Base-by-base conservation (phyloP, 2,113 vertebrate species). In the Myiozetetes cayanensis region DNA sequence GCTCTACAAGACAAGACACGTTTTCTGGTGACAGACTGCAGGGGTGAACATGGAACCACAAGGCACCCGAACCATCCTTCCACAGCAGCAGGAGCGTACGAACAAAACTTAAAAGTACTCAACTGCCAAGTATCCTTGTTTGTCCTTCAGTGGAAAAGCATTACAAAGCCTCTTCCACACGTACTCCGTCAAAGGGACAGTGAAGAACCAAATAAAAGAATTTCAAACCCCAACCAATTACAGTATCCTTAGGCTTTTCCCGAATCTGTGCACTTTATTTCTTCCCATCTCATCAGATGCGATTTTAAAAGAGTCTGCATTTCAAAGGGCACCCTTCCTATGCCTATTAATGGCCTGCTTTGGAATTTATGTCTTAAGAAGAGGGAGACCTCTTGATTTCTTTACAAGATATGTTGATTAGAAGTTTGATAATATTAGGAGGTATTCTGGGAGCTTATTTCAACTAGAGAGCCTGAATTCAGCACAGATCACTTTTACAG, bases 131-230 rank as follows among this genome's bases (percentile, higher is more conserved):
- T 94, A 92, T 90, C 97, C 97, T 97, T 98, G 95, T 81, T 96
- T 97, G 97, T 97, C 97, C 97, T 98, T 98, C 97, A 97, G 82
- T 50, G 89, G 71, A 96, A 95, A 85, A 91, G 89, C 87, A 91
- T 97, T 94, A 97, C 93, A 98, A 97, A 98, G 97, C 90, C 96
- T 96, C 96, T 97, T 96, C 94, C 95, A 74, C 85, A 21, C 2
- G 12, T 74, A 92, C 89, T 95, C 97, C 95, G 93, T 97, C 96
- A 98, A 97, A 98, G 89, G 83, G 92, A 92, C 75, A 94, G 92
- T 33, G 87, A 97, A 92, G 75, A 96, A 95, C 73, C 83, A 96
- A 98, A 97, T 90, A 95, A 97, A 95, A 93, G 92, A 93, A 89
- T 90, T 87, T 95, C 96, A 96, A 97, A 95, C 86, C 85, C 95